Conservation (phyloP, 1,140 invertebrate species). For the Papilio machaon region DNA sequence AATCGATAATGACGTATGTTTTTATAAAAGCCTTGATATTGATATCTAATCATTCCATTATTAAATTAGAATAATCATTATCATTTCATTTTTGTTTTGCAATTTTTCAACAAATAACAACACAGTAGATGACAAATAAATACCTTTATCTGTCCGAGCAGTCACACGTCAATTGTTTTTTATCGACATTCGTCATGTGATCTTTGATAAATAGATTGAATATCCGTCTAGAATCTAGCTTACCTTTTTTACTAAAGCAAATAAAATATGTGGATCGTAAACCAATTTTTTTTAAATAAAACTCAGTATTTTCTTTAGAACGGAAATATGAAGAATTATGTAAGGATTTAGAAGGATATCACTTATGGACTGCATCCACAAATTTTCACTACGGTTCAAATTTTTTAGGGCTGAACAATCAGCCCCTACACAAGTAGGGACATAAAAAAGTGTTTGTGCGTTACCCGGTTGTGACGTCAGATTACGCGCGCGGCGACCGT, state of each 20-base stretch:
- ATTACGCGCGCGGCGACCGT: constrained; percentile 63
- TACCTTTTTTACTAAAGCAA: neutral
- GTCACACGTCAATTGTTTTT: constrained; percentile 21
- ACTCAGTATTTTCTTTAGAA: neutral
- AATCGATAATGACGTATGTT: neutral
- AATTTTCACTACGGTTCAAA: neutral
- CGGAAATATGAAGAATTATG: neutral
- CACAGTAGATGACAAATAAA: constrained; percentile 1
- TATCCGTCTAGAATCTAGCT: constrained; percentile 7
- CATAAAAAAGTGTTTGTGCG: constrained; percentile 41
- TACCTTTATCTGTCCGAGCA: constrained; percentile 1
- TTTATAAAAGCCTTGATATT: constrained; percentile 7
- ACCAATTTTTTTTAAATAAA: neutral
- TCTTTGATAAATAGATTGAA: constrained; percentile 22
- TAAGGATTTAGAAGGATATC: neutral
- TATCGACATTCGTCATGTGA: constrained; percentile 16
- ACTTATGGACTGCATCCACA: neutral
- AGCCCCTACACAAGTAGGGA: too few species aligned
- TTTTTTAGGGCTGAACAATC: neutral
- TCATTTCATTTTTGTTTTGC: constrained; percentile 14
- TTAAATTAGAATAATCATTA: neutral
- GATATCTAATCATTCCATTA: neutral
- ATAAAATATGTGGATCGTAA: neutral
- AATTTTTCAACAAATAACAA: constrained; percentile 1
- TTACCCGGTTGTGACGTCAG: constrained; percentile 62